Base-by-base conservation (phyloP, 2,113 vertebrate species). In the Columba livia region DNA sequence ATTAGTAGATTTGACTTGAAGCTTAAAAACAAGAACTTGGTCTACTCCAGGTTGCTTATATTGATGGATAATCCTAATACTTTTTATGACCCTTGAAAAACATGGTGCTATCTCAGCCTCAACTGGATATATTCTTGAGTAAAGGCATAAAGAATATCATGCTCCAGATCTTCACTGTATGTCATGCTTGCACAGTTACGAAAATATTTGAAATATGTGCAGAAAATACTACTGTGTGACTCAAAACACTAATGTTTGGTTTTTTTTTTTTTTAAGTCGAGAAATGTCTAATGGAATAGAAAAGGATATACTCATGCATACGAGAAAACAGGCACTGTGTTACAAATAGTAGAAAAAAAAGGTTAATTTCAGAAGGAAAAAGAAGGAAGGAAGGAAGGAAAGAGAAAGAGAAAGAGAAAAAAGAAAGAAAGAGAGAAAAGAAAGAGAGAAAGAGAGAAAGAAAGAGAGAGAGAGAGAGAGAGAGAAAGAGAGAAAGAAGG, bases 251-350 rank as follows among this genome's bases (percentile, higher is more conserved):
- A 60, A 11, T 56, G 31, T 7, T 5, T 42, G 40, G 12, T 10
- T 19, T 53, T 38, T n/a, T 72, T 50, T 71, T 56, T 34, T n/a
- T 5, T 57, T 18, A 40, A 29, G 17, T 11, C 11, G 58, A 66
- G 19, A 60, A 38, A 3, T 36, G 3, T 44, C 32, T 51, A 36
- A 85, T 91, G 48, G 8, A 34, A 14, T 5, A 67, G 4, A 9
- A 75, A 75, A 1, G 2, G 17, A 21, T n/a, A 28, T 6, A 50
- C 1, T 65, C 2, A 11, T 16, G 2, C 6, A 15, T 26, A 21
- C 34, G 9, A 51, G 20, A 34, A 70, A 3, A 24, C 25, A 56
- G 8, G 15, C 25, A 60, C 79, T 7, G 2, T 40, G 9, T 29
- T 32, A 88, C 61, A 51, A 67, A 7, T 2, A 38, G 5, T 9